Conservation (phyloP, 2,797 vertebrate species). For the Heterohyrax brucei region DNA sequence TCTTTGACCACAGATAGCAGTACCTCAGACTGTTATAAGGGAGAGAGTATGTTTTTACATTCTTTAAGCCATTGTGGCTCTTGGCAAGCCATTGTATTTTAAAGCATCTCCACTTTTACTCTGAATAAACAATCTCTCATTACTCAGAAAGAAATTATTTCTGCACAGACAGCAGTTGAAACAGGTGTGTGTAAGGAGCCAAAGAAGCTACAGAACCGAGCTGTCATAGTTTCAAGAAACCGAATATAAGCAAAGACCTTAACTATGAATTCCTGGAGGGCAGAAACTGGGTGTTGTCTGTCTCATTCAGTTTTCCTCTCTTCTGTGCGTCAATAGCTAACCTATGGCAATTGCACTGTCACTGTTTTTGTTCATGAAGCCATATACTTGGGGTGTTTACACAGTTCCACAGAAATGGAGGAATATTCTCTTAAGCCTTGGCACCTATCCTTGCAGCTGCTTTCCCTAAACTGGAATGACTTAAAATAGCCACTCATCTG, state of each 20-base stretch:
- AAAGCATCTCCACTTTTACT: neutral
- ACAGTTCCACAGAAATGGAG: neutral
- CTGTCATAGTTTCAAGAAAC: neutral
- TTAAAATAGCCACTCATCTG: neutral
- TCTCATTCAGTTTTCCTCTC: neutral
- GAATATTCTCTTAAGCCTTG: slow-evolving; percentile 18
- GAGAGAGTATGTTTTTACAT: neutral
- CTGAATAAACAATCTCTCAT: neutral
- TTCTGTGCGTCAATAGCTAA: neutral
- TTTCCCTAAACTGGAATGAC: slow-evolving; percentile 59
- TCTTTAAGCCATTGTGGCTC: neutral
- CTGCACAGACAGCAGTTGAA: neutral
- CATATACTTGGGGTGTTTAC: neutral
- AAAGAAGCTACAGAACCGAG: neutral
- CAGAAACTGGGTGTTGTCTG: neutral
- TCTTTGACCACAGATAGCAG: too few species aligned
- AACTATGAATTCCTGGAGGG: neutral
- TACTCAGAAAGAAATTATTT: neutral
- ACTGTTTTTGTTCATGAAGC: neutral
- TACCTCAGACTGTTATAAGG: too few species aligned
- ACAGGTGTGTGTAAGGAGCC: neutral
- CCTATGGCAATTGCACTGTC: neutral
- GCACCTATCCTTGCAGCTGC: neutral
- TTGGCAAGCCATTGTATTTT: neutral
- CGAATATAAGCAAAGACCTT: neutral